Base-by-base conservation (phyloP, 2,113 vertebrate genomes). In the Tautogolabrus adspersus region DNA sequence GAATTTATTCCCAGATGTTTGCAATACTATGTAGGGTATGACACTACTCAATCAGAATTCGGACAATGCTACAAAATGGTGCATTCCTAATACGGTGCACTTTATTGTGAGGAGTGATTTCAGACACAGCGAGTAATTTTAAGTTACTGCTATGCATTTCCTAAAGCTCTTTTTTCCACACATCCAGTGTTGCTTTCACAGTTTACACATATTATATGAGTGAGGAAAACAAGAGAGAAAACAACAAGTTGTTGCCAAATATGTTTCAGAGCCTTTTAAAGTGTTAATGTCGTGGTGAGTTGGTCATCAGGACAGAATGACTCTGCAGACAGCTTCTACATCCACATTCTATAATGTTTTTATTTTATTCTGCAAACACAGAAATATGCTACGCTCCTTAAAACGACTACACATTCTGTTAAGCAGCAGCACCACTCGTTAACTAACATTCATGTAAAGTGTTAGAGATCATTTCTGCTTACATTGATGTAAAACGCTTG, bases 231-330 rank as follows among this genome's bases (percentile, higher is more conserved):
- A 59, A 49, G 23, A 16, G n/a, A 67, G n/a, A 40, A n/a, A n/a
- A n/a, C 18, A 7, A 72, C 21, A 34, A 84, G 70, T 81, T 57
- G 66, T 82, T 91, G 87, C 85, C 88, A 86, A 91, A 91, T 78
- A 55, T 66, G 49, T 72, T 61, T 65, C 51, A 51, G 51, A 69
- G 75, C 64, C 66, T 78, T 89, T 66, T 8, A 13, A 6, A 18
- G 40, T 49, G n/a, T 68, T 30, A 38, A n/a, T 40, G 72, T 57
- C 2, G 26, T 63, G 18, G 15, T 21, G 38, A 12, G 9, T 30
- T 54, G 59, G 19, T 77, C 13, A 44, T 57, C 49, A 40, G 55
- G 49, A 79, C 38, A 38, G 62, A 66, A 15, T 5, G 63, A 61
- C 21, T 72, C 64, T 64, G 58, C 67, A 38, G 42, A 58, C 18